A percentile compares a stretch with the other conserved stretches of the same genome.
Conservation (phyloP, 1,140 invertebrate species). For the Saccostrea glomerata region DNA sequence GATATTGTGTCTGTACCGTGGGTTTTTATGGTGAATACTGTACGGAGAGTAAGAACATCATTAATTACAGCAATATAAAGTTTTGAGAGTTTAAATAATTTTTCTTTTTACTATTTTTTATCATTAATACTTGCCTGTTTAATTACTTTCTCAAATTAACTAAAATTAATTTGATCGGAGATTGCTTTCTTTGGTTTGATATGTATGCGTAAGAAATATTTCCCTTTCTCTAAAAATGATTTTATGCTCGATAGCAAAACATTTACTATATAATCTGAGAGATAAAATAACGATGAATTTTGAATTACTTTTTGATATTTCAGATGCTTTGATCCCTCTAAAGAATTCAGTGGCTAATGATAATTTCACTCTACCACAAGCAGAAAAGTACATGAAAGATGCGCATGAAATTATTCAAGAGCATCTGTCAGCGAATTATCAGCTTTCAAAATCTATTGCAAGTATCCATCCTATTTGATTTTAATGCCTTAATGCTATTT, state of each 20-base stretch:
- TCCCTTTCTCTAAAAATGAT: too few species aligned
- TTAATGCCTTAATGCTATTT: too few species aligned
- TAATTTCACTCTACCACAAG: background rate
- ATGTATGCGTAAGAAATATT: too few species aligned
- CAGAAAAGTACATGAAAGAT: background rate
- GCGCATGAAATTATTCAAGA: background rate
- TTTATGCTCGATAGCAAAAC: too few species aligned
- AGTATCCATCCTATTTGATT: background rate
- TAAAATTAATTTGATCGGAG: too few species aligned
- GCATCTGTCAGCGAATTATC: background rate
- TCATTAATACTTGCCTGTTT: too few species aligned
- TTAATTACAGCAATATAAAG: too few species aligned
- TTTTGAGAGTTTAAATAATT: too few species aligned
- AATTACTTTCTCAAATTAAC: too few species aligned
- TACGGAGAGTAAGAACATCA: background rate
- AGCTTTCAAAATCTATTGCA: background rate
- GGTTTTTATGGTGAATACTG: background rate
- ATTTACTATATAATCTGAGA: too few species aligned
- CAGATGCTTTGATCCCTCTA: background rate
- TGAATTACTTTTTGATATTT: background rate
- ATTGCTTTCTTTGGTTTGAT: too few species aligned
- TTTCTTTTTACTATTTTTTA: too few species aligned
- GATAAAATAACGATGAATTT: background rate
- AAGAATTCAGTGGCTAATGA: background rate
- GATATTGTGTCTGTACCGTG: background rate